Conservation (phyloP, 2,888 invertebrate genomes). For the Falcaria lacertinaria region DNA sequence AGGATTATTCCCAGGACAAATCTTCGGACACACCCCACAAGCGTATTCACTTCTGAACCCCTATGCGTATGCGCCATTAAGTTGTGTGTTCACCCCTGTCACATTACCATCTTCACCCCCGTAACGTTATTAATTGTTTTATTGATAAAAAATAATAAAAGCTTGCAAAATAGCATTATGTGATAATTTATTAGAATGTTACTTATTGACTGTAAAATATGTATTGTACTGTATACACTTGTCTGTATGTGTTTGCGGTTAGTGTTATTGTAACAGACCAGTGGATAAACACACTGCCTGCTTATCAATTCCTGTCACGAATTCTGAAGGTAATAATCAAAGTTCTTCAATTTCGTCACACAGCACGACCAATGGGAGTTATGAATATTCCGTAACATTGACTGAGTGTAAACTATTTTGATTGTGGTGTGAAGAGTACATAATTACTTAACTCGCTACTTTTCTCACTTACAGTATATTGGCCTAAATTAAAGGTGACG, state of each 20-base stretch:
- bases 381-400: slow-evolving; percentile 26
- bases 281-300: background rate
- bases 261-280: background rate
- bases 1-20: slow-evolving; percentile 85
- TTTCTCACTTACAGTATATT: slow-evolving; percentile 38
- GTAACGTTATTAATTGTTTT: slow-evolving; percentile 16
- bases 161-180: no score
- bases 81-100: slow-evolving; percentile 80
- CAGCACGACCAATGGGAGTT: slow-evolving; percentile 11
- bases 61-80: slow-evolving; percentile 81
- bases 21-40: slow-evolving; percentile 81
- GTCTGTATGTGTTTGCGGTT: background rate
- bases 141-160: no score
- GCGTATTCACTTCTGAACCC: slow-evolving; percentile 82
- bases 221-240: background rate
- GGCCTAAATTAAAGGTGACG: slow-evolving; percentile 34
- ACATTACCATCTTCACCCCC: slow-evolving; percentile 66
- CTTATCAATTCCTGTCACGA: slow-evolving; percentile 1
- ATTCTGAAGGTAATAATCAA: slow-evolving; percentile 2
- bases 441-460: slow-evolving; percentile 50
- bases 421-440: slow-evolving; percentile 51
- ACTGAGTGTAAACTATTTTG: slow-evolving; percentile 47
- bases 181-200: no score
- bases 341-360: slow-evolving; percentile 16
- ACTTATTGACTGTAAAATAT: background rate